Conservation (phyloP, 2,888 invertebrate genomes). For the Drosophila percnosoma region DNA sequence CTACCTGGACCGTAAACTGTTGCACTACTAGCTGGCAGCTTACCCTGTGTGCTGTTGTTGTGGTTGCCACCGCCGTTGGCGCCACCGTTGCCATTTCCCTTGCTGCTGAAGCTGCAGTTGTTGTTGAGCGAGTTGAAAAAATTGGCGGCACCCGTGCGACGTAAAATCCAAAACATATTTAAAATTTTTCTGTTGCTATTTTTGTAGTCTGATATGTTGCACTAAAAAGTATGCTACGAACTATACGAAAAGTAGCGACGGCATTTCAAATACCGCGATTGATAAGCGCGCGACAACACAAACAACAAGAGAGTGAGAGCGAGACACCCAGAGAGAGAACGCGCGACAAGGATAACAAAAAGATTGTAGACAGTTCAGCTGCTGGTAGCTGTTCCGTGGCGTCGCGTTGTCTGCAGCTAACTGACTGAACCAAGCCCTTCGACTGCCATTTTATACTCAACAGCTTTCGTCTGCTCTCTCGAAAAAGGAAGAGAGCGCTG, state of each 20-base stretch:
- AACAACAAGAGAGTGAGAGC: slow-evolving; percentile 4
- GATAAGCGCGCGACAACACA: slow-evolving; percentile 51
- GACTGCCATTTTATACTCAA: slow-evolving; percentile 56
- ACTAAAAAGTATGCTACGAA: slow-evolving; percentile 45
- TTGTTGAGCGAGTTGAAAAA: slow-evolving; percentile 80
- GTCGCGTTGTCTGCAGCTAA: slow-evolving; percentile 64
- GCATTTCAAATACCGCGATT: slow-evolving; percentile 58
- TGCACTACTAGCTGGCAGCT: slow-evolving; percentile 7
- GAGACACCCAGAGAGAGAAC: slow-evolving; percentile 6
- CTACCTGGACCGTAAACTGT: slow-evolving; percentile 25
- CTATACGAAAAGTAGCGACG: slow-evolving; percentile 63
- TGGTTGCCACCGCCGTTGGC: slow-evolving; percentile 63
- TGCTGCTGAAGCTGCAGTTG: slow-evolving; percentile 74
- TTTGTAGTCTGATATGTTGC: slow-evolving; percentile 39
- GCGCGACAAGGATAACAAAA: slow-evolving; percentile 25
- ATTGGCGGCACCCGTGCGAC: slow-evolving; percentile 78
- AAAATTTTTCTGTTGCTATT: neutral
- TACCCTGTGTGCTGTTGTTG: slow-evolving; percentile 72
- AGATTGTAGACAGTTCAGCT: slow-evolving; percentile 4
- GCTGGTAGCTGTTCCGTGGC: slow-evolving; percentile 45
- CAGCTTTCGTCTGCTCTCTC: neutral
- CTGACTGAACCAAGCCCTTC: slow-evolving; percentile 44
- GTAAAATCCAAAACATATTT: slow-evolving; percentile 79
- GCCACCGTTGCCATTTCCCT: slow-evolving; percentile 54
- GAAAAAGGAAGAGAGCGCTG: slow-evolving; percentile 10